phyloP scores from a whole-genome alignment of 2,797 vertebrate species.

The Picus viridis region DNA sequence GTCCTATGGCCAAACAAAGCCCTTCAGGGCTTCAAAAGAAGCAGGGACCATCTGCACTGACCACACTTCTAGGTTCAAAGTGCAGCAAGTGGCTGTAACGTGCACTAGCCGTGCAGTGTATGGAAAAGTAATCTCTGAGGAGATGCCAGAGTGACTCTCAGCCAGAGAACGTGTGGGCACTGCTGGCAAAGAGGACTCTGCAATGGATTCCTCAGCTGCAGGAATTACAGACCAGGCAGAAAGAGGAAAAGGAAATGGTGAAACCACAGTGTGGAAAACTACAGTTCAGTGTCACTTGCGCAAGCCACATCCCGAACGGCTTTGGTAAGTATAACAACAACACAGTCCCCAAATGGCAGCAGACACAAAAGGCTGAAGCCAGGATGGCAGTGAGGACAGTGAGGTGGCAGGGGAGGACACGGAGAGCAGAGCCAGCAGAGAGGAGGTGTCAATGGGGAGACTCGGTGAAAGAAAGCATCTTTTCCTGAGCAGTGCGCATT shows the following conservation, averaged over 20 bases:
- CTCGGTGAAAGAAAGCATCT: neutral
- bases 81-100: neutral
- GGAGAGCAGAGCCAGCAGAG: neutral
- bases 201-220: neutral
- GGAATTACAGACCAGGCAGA: slow-evolving; percentile 2
- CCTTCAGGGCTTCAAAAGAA: neutral
- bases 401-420: neutral
- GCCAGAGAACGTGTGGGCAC: neutral
- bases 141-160: neutral
- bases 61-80: neutral
- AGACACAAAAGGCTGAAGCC: neutral
- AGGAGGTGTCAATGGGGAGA: neutral
- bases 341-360: neutral
- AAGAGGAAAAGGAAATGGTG: slow-evolving; percentile 25
- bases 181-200: neutral
- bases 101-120: neutral
- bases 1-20: neutral
- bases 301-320: neutral
- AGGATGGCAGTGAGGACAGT: fast-evolving
- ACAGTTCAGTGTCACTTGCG: neutral
- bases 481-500: neutral
- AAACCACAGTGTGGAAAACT: neutral
- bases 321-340: neutral
- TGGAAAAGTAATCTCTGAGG: neutral
- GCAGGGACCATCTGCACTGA: neutral